Evolutionary conservation across 2,797 vertebrate genomes (phyloP).

Genomic region (Galagoides demidoff): DNA sequence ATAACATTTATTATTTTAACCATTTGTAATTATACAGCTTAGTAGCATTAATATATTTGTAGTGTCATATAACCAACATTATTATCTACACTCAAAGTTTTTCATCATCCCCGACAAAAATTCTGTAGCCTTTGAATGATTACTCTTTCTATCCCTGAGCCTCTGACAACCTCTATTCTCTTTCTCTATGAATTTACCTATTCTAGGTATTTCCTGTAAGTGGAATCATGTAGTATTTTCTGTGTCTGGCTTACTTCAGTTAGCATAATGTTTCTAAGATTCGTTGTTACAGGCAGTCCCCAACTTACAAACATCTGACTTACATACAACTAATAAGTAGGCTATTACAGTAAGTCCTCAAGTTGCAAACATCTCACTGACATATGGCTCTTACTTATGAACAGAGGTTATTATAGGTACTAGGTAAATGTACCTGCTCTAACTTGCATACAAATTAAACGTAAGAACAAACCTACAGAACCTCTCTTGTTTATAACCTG

Average conservation of each 20-base stretch:
- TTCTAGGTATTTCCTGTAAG: background rate
- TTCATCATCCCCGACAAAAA: background rate
- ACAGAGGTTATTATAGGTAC: too few species aligned
- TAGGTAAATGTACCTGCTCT: too few species aligned
- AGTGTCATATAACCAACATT: background rate
- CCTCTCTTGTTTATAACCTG: too few species aligned
- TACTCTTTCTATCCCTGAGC: background rate
- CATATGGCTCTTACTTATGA: too few species aligned
- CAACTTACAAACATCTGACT: too few species aligned
- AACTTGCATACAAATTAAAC: too few species aligned
- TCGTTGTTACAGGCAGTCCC: too few species aligned
- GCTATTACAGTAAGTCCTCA: too few species aligned
- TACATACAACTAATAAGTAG: too few species aligned
- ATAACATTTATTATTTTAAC: constrained; percentile 7
- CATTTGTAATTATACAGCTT: background rate
- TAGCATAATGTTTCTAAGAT: background rate
- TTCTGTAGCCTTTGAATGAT: background rate
- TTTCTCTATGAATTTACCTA: background rate
- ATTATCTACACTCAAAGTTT: background rate
- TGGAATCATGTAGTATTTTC: background rate
- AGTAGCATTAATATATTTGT: background rate
- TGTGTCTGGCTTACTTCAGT: constrained; percentile 10
- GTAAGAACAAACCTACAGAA: too few species aligned
- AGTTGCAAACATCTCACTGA: too few species aligned
- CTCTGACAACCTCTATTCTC: background rate